A percentile compares a stretch with the other conserved stretches of the same genome.
Conservation (phyloP, 2,888 invertebrate species). For the Selenia dentaria region DNA sequence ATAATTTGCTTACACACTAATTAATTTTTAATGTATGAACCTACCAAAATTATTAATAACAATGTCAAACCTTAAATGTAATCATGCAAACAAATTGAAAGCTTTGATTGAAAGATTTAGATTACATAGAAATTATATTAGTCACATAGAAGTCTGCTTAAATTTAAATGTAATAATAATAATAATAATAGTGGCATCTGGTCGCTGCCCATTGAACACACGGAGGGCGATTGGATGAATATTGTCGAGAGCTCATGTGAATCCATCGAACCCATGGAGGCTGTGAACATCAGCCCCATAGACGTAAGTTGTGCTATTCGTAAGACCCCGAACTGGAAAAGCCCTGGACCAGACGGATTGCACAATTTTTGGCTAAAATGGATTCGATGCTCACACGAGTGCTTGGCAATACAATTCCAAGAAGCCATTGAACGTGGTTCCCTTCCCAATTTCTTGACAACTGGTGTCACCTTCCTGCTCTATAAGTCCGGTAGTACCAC, state of each 20-base stretch:
- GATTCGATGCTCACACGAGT: neutral
- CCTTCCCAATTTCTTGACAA: conserved; percentile 3
- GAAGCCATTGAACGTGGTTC: neutral
- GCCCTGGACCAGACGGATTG: neutral
- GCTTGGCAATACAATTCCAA: conserved; percentile 3
- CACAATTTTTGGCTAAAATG: neutral
- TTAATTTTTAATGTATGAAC: too few species aligned
- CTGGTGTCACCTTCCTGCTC: conserved; percentile 5
- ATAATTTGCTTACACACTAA: too few species aligned
- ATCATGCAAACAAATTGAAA: too few species aligned
- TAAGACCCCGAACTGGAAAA: neutral
- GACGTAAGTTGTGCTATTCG: neutral
- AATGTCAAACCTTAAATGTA: too few species aligned
- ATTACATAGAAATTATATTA: too few species aligned
- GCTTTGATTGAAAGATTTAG: too few species aligned
- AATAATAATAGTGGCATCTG: neutral
- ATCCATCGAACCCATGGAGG: neutral
- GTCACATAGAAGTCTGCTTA: too few species aligned
- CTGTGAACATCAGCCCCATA: neutral
- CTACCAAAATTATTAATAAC: too few species aligned
- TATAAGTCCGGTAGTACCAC: conserved; percentile 7
- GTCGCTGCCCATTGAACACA: neutral
- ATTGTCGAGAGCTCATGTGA: neutral
- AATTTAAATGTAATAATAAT: too few species aligned
- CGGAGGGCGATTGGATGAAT: neutral